phyloP scores from a whole-genome alignment of 64 coral and sea anemone genomes.

The Pocillopora damicornis region DNA sequence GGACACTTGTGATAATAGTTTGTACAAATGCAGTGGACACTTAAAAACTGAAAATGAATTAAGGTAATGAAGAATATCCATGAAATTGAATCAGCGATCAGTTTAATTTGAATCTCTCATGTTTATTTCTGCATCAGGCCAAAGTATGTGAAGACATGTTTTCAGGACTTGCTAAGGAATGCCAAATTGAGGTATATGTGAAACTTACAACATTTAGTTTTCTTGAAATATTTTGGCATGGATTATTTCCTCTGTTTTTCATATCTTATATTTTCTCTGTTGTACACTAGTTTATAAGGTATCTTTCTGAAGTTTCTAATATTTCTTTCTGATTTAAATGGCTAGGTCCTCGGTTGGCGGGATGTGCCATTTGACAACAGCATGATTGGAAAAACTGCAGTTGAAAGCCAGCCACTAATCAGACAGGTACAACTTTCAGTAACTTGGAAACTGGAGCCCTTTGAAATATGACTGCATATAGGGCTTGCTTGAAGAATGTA shows the following conservation, averaged over 20 bases:
- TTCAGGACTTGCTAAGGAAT: constrained; percentile 49
- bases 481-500: no score
- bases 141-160: constrained; percentile 68
- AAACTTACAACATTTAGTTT: background rate
- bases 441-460: no score
- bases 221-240: no score
- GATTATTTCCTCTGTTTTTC: no score
- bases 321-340: background rate
- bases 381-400: constrained; percentile 68
- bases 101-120: background rate
- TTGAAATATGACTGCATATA: background rate
- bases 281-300: no score
- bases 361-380: constrained; percentile 82
- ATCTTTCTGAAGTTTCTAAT: background rate
- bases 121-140: constrained; percentile 46
- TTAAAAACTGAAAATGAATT: background rate
- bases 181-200: constrained; percentile 48
- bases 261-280: no score
- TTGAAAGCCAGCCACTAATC: constrained; percentile 72
- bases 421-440: constrained; percentile 57
- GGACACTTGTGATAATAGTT: no score
- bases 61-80: no score
- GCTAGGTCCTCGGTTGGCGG: constrained; percentile 76
- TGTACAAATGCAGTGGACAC: no score
- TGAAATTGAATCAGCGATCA: background rate